Percentiles rank a stretch among this genome's conserved stretches.
Evolutionary conservation across 2,113 vertebrate species (phyloP).

Genomic region (Crotophaga sulcirostris): DNA sequence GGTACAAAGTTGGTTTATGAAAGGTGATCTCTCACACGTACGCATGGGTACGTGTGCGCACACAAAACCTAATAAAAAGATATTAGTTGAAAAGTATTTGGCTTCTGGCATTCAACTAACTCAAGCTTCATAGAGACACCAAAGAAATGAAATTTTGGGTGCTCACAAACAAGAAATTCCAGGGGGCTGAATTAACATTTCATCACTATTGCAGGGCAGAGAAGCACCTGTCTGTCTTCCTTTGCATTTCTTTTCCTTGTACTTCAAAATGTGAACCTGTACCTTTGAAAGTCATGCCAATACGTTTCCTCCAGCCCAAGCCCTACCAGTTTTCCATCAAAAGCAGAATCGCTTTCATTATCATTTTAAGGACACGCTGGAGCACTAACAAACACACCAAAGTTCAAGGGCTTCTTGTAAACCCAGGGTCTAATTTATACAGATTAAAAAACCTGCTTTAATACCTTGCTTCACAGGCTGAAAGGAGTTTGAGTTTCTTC

Average conservation of each 20-base stretch:
- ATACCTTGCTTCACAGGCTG: neutral
- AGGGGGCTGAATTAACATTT: slow-evolving; percentile 48
- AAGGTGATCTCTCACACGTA: neutral
- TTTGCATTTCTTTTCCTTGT: neutral
- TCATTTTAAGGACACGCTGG: neutral
- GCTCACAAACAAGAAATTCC: slow-evolving; percentile 62
- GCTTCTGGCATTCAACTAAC: slow-evolving; percentile 42
- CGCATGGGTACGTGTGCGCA: neutral
- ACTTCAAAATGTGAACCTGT: neutral
- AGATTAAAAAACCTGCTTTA: neutral
- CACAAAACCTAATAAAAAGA: slow-evolving; percentile 59
- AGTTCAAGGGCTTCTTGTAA: slow-evolving; percentile 13
- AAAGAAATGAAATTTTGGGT: slow-evolving; percentile 56
- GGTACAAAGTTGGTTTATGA: neutral
- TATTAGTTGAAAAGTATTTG: slow-evolving; percentile 48
- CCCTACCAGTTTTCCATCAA: neutral
- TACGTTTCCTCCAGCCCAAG: neutral
- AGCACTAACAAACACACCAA: neutral
- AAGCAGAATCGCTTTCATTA: neutral
- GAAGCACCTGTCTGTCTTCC: neutral
- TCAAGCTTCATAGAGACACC: slow-evolving; percentile 52
- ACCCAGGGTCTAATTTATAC: neutral
- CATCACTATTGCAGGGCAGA: neutral
- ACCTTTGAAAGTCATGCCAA: neutral
- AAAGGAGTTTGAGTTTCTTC: neutral